These are phyloP conservation scores for Pyralis farinalis DNA, from an alignment of 2,888 invertebrate genomes.

Conservation along the genomic window DNA sequence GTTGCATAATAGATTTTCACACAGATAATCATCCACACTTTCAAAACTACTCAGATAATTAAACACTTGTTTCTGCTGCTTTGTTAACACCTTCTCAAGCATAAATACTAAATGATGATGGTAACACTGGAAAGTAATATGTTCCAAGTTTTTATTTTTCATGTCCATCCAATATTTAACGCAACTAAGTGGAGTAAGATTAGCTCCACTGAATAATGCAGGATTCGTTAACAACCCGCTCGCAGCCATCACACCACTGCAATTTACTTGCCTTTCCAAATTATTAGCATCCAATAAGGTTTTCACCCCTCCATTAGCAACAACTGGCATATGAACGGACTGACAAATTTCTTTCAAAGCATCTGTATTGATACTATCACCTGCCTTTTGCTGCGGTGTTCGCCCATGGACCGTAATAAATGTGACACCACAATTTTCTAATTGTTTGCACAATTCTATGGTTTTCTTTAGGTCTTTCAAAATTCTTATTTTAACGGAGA, in stretches of 20 bases:
- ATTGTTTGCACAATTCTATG: conserved; percentile 88
- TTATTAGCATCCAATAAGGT: conserved; percentile 85
- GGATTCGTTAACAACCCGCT: conserved; percentile 95
- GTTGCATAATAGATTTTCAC: conserved; percentile 72
- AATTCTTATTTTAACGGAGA: conserved; percentile 96
- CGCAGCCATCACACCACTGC: conserved; percentile 95
- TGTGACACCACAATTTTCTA: conserved; percentile 93
- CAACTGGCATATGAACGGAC: conserved; percentile 88
- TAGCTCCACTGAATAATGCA: conserved; percentile 89
- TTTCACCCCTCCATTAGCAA: conserved; percentile 96
- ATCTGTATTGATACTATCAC: conserved; percentile 85
- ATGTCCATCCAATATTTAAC: conserved; percentile 91
- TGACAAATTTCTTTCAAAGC: conserved; percentile 87
- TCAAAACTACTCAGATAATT: conserved; percentile 87
- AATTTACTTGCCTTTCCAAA: conserved; percentile 84
- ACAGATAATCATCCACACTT: conserved; percentile 86
- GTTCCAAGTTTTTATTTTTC: conserved; percentile 81
- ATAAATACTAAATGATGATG: conserved; percentile 98
- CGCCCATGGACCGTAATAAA: conserved; percentile 96
- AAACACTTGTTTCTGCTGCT: conserved; percentile 87
- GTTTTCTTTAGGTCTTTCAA: conserved; percentile 85
- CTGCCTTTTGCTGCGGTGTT: conserved; percentile 89
- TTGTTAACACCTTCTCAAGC: conserved; percentile 91
- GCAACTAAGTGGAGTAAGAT: conserved; percentile 87
- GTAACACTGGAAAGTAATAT: conserved; percentile 90